These are phyloP conservation scores for Paralichthys olivaceus DNA, from an alignment of 2,113 vertebrate genomes.

Conservation along the genomic window DNA sequence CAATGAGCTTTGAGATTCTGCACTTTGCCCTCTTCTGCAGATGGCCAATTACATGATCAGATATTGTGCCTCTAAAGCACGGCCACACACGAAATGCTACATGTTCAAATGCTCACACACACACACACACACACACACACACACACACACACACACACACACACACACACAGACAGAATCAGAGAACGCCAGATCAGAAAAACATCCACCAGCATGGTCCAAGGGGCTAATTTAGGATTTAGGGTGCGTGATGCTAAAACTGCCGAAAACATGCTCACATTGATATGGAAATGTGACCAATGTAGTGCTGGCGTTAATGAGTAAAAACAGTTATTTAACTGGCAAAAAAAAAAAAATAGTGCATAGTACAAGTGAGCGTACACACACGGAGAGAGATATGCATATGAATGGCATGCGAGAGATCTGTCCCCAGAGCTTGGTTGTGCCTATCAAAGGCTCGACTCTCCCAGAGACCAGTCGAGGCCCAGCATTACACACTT, in stretches of 20 bases:
- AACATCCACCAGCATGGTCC: constrained; percentile 46
- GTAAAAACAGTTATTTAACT: constrained; percentile 71
- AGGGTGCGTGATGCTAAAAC: constrained; percentile 56
- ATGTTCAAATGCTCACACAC: constrained; percentile 27
- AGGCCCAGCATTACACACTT: constrained; percentile 76
- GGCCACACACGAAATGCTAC: constrained; percentile 41
- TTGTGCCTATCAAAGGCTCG: constrained; percentile 73
- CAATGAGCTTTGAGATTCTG: constrained; percentile 33
- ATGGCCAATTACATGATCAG: constrained; percentile 68
- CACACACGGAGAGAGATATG: constrained; percentile 43
- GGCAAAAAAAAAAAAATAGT: constrained; percentile 27
- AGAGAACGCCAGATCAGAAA: constrained; percentile 26
- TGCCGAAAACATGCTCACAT: constrained; percentile 60
- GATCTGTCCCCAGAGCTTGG: constrained; percentile 65
- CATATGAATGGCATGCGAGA: constrained; percentile 74
- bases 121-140: constrained; percentile 23
- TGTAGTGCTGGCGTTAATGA: constrained; percentile 49
- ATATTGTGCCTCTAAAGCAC: constrained; percentile 30
- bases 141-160: constrained; percentile 18
- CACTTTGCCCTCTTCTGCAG: constrained; percentile 59
- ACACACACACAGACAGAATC: constrained; percentile 34
- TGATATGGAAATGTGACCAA: constrained; percentile 73
- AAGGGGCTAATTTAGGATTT: constrained; percentile 60
- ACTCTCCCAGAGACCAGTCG: constrained; percentile 68
- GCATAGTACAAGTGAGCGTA: constrained; percentile 4